Evolutionary conservation across 2,888 invertebrate genomes (phyloP).

Genomic region (Polietes domitor): DNA sequence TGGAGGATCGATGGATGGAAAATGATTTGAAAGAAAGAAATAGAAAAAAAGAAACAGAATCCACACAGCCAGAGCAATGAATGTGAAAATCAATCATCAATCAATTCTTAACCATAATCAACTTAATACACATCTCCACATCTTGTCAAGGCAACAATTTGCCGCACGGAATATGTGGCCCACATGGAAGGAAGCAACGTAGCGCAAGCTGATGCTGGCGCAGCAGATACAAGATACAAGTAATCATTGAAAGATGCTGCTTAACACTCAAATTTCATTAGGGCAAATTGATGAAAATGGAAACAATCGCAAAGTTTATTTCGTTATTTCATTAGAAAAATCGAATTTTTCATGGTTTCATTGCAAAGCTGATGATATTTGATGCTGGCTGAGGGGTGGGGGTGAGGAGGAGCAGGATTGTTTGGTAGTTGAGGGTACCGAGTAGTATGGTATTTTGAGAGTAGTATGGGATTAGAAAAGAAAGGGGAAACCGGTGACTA

Average conservation of each 20-base stretch:
- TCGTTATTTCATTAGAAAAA: constrained; percentile 17
- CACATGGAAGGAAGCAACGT: not conserved
- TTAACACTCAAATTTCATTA: constrained; percentile 53
- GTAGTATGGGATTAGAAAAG: not conserved
- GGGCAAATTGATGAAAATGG: not conserved
- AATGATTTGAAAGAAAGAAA: too few species aligned
- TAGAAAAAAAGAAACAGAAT: not conserved
- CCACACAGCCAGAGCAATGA: not conserved
- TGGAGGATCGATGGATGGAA: too few species aligned
- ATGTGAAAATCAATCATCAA: constrained; percentile 51
- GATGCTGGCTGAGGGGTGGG: not conserved
- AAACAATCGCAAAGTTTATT: constrained; percentile 15
- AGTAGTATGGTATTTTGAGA: not conserved
- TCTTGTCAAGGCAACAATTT: constrained; percentile 24
- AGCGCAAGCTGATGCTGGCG: not conserved
- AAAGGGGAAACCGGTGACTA: not conserved
- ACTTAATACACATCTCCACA: constrained; percentile 52
- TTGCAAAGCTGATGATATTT: not conserved
- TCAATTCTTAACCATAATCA: constrained; percentile 62
- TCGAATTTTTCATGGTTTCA: constrained; percentile 2
- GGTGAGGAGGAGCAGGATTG: not conserved
- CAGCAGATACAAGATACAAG: not conserved
- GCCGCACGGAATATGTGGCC: not conserved
- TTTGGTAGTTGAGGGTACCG: not conserved
- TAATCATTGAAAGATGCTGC: not conserved